A percentile compares a stretch with the other conserved stretches of the same genome.
These are phyloP conservation scores for Drosophila kikkawai DNA, from an alignment of 1,140 invertebrate genomes.

Conservation along the genomic window DNA sequence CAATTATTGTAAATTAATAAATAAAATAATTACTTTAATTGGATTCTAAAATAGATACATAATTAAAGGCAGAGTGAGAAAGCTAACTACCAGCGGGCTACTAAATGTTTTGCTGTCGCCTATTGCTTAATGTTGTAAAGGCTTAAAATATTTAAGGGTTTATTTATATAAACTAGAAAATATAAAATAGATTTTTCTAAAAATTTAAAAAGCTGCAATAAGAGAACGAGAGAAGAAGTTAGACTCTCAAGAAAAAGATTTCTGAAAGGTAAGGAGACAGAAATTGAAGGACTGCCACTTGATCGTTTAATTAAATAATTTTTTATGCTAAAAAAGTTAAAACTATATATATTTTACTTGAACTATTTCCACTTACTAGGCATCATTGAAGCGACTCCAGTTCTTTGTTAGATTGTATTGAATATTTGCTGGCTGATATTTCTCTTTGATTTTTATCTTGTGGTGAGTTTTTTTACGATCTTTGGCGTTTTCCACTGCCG, in stretches of 20 bases:
- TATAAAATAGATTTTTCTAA: too few relatives aligned
- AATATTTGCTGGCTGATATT: conserved; percentile 44
- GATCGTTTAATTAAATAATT: too few relatives aligned
- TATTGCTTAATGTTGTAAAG: neutral
- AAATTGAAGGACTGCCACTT: neutral
- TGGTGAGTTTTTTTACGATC: conserved; percentile 59
- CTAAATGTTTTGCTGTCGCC: neutral
- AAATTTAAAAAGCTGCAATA: too few relatives aligned
- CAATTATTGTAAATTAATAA: neutral
- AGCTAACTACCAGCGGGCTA: too few relatives aligned
- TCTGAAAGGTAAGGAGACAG: neutral
- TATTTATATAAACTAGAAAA: neutral
- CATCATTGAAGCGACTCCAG: neutral
- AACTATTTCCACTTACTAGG: neutral
- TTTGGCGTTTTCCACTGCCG: conserved; percentile 13
- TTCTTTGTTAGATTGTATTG: conserved; percentile 10
- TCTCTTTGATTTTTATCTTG: conserved; percentile 71
- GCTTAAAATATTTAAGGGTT: too few relatives aligned
- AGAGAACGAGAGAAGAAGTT: too few relatives aligned
- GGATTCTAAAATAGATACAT: neutral
- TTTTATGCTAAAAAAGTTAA: too few relatives aligned
- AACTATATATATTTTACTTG: too few relatives aligned
- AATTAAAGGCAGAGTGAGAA: neutral
- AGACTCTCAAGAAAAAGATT: too few relatives aligned
- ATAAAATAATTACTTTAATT: neutral